A percentile compares a stretch with the other conserved stretches of the same genome.
These are phyloP conservation scores for Liolophura sinensis DNA, from an alignment of 1,140 invertebrate species.

Conservation along the genomic window DNA sequence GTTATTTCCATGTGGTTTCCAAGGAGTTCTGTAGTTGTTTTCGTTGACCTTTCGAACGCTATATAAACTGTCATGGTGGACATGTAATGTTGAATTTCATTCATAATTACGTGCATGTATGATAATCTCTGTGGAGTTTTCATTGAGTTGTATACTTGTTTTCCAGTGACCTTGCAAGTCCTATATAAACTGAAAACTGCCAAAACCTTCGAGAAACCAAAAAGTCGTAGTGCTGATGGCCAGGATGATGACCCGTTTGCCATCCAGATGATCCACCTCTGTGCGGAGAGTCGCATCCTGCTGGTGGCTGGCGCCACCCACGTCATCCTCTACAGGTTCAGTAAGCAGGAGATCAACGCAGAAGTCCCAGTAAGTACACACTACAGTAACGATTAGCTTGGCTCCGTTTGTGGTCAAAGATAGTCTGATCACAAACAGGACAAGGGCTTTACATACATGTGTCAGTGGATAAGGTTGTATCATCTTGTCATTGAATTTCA, in stretches of 20 bases:
- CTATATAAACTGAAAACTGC: constrained; percentile 98
- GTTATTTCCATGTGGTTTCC: too few species aligned
- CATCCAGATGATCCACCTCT: constrained; percentile 89
- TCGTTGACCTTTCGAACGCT: too few species aligned
- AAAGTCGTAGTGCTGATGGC: constrained; percentile 40
- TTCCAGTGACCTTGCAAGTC: constrained; percentile 78
- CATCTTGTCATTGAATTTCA: too few species aligned
- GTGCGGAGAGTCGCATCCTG: constrained; percentile 88
- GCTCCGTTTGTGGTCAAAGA: too few species aligned
- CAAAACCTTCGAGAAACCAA: constrained; percentile 80
- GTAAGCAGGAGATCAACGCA: constrained; percentile 82
- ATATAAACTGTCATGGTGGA: too few species aligned
- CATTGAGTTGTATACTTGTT: constrained; percentile 93
- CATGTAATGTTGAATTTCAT: too few species aligned
- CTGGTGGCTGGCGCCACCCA: constrained; percentile 89
- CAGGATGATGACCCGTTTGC: constrained; percentile 87
- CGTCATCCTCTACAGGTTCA: constrained; percentile 94
- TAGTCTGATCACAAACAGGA: too few species aligned
- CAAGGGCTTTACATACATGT: neutral
- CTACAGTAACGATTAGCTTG: neutral
- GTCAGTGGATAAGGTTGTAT: neutral
- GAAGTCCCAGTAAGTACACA: constrained; percentile 76
- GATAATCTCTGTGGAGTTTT: constrained; percentile 64
- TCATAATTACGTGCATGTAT: neutral
- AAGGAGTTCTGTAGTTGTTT: too few species aligned